These are phyloP conservation scores for Scaptomyza caliginosa DNA, from an alignment of 2,888 invertebrate species.

Conservation along the genomic window DNA sequence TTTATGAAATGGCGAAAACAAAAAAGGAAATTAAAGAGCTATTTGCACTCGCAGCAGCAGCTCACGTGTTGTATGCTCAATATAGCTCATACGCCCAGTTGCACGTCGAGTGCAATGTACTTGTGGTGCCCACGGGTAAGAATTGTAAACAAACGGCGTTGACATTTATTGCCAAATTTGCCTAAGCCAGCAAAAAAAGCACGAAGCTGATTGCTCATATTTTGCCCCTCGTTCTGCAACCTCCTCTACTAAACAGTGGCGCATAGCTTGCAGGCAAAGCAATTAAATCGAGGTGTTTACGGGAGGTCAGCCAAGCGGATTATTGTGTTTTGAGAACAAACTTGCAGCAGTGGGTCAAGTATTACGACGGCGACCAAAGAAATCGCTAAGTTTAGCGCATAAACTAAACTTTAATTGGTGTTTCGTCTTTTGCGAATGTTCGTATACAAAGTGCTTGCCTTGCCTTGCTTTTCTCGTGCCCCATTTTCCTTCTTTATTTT, in stretches of 20 bases:
- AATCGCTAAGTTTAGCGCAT: conserved; percentile 22
- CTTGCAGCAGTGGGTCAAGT: conserved; percentile 44
- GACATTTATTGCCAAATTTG: conserved; percentile 58
- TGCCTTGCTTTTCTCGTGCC: neutral
- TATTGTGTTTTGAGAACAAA: conserved; percentile 50
- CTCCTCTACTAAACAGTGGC: neutral
- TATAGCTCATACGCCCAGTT: conserved; percentile 58
- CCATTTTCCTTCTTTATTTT: neutral
- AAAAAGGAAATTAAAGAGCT: conserved; percentile 17
- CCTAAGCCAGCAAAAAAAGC: conserved; percentile 17
- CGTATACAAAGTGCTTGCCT: neutral
- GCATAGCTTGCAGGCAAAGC: conserved; percentile 21
- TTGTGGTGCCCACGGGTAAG: neutral
- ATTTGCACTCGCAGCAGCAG: conserved; percentile 30
- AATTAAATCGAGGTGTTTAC: conserved; percentile 60
- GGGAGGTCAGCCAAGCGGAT: conserved; percentile 37
- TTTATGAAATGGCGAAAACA: conserved; percentile 69
- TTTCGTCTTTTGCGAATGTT: conserved; percentile 8
- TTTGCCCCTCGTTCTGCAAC: neutral
- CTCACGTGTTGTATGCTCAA: conserved; percentile 24
- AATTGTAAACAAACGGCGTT: conserved; percentile 36
- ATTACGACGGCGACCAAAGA: conserved; percentile 5
- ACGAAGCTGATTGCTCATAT: conserved; percentile 17
- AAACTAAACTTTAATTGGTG: conserved; percentile 45
- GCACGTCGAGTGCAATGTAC: conserved; percentile 43